Base-by-base conservation (phyloP, 2,888 invertebrate genomes). In the Caenorhabditis sulstoni region DNA sequence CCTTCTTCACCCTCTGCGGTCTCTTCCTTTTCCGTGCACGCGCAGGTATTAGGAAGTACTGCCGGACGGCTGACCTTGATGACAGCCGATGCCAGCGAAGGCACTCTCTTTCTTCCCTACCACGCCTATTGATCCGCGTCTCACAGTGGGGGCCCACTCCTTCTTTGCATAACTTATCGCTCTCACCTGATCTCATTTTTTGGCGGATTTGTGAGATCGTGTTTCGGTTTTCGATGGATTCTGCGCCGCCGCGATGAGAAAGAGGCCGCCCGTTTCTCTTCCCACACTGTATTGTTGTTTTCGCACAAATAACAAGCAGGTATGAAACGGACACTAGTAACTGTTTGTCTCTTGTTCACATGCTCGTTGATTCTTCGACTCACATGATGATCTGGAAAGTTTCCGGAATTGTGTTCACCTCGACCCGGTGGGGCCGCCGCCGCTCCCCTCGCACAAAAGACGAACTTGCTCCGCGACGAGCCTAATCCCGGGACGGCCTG, bases 81-180 rank as follows among this genome's bases (percentile, higher is more conserved):
- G 73, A 64, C 71, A 62, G 55, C 57, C 61, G 49, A 47, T 70
- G 52, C 73, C 39, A 57, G 37, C 45, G 49, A 14, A 45, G 41
- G 16, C 64, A 49, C 49, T 29, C 29, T 29, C 29, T 29, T 29
- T 7, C 29, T 39, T 44, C 41, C 58, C 71, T 58, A 50, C 58
- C n/a, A 73, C 64, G 73, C 73, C 73, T 73, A 73, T 73, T 73
- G 73, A 73, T 73, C 73, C 73, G 73, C 29, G 29, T 29, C 29
- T 64, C 64, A 50, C 73, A 64, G 73, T 58, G 50, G 57, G 73
- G 47, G 37, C 50, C 58, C 52, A 41, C 16, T 47, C 53, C 49
- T 64, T 22, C 62, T 73, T 73, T 73, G 73, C 73, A 73, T 73
- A 73, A 73, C 64, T 73, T 73, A 73, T 73, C 73, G 73, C 58